These are phyloP conservation scores for Physella acuta DNA, from an alignment of 1,140 invertebrate species.

Conservation along the genomic window DNA sequence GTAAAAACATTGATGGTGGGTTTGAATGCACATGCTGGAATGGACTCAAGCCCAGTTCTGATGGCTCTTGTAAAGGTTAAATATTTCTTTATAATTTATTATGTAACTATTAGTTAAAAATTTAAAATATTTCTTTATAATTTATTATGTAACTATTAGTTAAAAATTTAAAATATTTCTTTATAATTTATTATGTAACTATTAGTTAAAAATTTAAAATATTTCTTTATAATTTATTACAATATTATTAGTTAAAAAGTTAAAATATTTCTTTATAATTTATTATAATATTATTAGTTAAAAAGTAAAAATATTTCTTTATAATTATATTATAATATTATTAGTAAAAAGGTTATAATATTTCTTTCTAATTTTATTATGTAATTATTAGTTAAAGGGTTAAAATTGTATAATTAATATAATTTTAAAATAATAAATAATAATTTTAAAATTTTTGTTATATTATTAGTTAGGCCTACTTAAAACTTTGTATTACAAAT, in stretches of 20 bases:
- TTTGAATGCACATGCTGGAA: not conserved
- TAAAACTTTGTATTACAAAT: too few species aligned
- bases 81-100: too few species aligned
- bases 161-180: too few species aligned
- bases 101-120: too few species aligned
- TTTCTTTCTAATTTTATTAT: not conserved
- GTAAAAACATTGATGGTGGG: not conserved
- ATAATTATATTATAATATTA: not conserved
- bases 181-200: not conserved
- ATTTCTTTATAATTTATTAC: not conserved
- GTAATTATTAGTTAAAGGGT: not conserved
- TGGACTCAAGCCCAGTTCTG: not conserved
- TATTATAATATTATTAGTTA: not conserved
- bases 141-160: too few species aligned
- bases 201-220: too few species aligned
- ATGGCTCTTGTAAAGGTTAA: not conserved
- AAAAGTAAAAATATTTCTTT: not conserved
- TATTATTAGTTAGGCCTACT: not conserved
- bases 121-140: too few species aligned
- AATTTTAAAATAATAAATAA: not conserved
- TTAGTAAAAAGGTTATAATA: not conserved
- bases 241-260: not conserved
- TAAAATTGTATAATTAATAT: not conserved
- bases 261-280: not conserved
- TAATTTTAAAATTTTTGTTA: not conserved